These are phyloP conservation scores for Entomobrya proxima DNA, from an alignment of 2,888 invertebrate species.

Conservation along the genomic window DNA sequence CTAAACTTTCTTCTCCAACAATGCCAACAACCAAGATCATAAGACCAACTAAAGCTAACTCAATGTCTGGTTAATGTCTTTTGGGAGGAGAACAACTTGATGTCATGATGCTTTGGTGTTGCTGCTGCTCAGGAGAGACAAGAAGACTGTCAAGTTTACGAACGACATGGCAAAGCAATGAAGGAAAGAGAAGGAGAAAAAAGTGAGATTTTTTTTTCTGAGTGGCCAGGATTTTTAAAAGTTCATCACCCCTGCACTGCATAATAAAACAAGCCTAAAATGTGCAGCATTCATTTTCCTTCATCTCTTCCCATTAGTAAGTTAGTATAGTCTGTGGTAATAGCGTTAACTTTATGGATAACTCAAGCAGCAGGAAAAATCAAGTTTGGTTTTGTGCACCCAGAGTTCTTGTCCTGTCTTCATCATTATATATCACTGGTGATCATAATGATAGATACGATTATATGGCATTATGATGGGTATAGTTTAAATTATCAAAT, in stretches of 20 bases:
- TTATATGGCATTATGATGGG: not conserved
- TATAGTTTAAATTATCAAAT: constrained; percentile 37
- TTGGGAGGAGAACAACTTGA: constrained; percentile 35
- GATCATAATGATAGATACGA: not conserved
- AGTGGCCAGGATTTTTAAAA: constrained; percentile 46
- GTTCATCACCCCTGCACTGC: constrained; percentile 55
- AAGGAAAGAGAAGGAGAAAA: not conserved
- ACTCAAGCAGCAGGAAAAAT: constrained; percentile 8
- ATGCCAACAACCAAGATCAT: not conserved
- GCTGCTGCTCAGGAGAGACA: not conserved
- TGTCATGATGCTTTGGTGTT: constrained; percentile 32
- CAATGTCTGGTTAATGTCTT: constrained; percentile 48
- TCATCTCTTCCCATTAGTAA: constrained; percentile 14
- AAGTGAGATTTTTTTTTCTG: constrained; percentile 3
- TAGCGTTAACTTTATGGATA: not conserved
- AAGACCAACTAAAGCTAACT: constrained; percentile 30
- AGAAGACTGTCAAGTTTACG: constrained; percentile 37
- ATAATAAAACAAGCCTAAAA: constrained; percentile 25
- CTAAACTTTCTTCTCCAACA: not conserved
- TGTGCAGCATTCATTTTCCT: not conserved
- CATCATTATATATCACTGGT: not conserved
- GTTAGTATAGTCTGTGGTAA: not conserved
- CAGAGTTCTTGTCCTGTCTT: not conserved
- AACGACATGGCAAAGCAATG: not conserved
- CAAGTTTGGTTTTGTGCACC: constrained; percentile 5